phyloP scores from a whole-genome alignment of 2,797 vertebrate genomes.

The Alectoris magna region DNA sequence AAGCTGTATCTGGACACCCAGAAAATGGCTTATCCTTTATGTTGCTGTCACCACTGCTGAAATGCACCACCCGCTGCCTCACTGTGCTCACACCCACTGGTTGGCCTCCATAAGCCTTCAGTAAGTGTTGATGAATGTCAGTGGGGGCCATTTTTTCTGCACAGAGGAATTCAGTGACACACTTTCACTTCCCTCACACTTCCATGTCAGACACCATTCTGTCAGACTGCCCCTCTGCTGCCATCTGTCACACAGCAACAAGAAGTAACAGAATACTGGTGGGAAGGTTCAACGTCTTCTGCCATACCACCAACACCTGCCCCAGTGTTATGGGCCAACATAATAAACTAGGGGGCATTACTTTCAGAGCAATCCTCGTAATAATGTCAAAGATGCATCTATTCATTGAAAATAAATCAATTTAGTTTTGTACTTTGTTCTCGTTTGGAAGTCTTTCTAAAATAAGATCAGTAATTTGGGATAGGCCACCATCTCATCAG shows the following conservation, averaged over 20 bases:
- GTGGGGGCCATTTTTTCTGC: too few relatives aligned
- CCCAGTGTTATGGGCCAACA: background rate
- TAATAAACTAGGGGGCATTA: background rate
- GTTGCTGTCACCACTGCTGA: too few relatives aligned
- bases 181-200: background rate
- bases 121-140: too few relatives aligned
- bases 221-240: background rate
- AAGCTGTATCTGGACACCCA: too few relatives aligned
- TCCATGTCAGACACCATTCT: background rate
- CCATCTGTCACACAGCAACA: background rate
- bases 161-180: background rate
- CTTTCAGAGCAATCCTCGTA: too few relatives aligned
- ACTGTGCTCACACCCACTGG: too few relatives aligned
- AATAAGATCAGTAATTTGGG: background rate
- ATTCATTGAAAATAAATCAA: background rate
- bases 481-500: background rate
- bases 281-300: background rate
- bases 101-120: too few relatives aligned
- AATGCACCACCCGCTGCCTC: too few relatives aligned
- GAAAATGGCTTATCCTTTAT: too few relatives aligned
- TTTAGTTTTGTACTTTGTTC: background rate
- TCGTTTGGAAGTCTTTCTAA: constrained; percentile 3
- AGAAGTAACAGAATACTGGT: background rate
- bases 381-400: background rate
- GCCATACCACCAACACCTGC: background rate